Percentiles rank a stretch among this genome's conserved stretches.
Evolutionary conservation across 1,140 invertebrate genomes (phyloP).

Genomic region (Leptoteleia sp.): DNA sequence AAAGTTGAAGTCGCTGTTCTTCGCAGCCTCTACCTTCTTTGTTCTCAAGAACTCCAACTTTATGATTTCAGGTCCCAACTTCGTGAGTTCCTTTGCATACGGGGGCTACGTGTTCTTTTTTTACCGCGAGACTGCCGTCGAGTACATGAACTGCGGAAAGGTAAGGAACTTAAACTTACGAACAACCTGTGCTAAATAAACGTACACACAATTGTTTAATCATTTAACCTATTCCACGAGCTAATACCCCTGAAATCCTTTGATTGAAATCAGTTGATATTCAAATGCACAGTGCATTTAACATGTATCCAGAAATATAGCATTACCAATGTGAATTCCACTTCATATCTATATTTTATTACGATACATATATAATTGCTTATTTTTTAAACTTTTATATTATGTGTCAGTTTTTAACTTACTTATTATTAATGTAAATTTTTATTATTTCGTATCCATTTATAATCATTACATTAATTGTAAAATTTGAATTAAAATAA

Average conservation of each 20-base stretch:
- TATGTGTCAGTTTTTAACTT: too few species aligned
- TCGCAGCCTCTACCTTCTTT: slow-evolving; percentile 43
- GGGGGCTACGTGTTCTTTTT: slow-evolving; percentile 98
- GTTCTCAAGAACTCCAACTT: slow-evolving; percentile 62
- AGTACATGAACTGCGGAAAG: slow-evolving; percentile 98
- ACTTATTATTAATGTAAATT: too few species aligned
- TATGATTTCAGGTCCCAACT: slow-evolving; percentile 88
- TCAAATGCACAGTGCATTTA: too few species aligned
- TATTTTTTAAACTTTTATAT: too few species aligned
- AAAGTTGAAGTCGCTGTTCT: slow-evolving; percentile 61
- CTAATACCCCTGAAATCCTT: slow-evolving; percentile 8
- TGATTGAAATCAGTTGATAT: too few species aligned
- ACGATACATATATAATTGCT: too few species aligned
- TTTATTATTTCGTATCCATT: too few species aligned
- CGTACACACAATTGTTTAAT: slow-evolving; percentile 39
- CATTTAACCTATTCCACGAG: slow-evolving; percentile 33
- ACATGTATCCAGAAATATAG: too few species aligned
- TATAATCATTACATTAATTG: too few species aligned
- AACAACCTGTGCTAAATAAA: slow-evolving; percentile 33
- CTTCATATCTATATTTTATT: too few species aligned
- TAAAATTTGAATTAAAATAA: too few species aligned
- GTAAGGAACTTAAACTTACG: slow-evolving; percentile 78
- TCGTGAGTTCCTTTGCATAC: slow-evolving; percentile 95
- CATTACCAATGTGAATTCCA: too few species aligned
- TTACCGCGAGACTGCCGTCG: slow-evolving; percentile 96